A percentile compares a stretch with the other conserved stretches of the same genome.
Evolutionary conservation across 2,797 vertebrate genomes (phyloP).

Genomic region (Spheniscus humboldti): DNA sequence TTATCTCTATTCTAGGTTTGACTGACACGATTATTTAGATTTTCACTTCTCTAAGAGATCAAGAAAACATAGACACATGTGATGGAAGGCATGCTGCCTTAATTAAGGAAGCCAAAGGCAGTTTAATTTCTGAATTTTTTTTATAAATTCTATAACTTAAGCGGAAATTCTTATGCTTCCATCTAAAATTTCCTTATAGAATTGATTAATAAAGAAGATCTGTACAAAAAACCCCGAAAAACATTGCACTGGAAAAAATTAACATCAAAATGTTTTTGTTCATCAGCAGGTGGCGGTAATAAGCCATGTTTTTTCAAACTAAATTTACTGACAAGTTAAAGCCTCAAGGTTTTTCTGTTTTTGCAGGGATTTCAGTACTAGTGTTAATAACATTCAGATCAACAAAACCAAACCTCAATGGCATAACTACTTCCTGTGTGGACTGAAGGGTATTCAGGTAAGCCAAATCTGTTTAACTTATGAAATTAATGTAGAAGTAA

Average conservation of each 20-base stretch:
- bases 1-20: not conserved
- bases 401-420: slow-evolving; percentile 89
- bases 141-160: not conserved
- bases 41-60: not conserved
- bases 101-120: not conserved
- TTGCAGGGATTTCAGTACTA: slow-evolving; percentile 85
- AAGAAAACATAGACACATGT: not conserved
- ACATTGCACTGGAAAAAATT: not conserved
- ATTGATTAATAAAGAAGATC: not conserved
- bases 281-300: slow-evolving; percentile 76
- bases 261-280: not conserved
- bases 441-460: slow-evolving; percentile 96
- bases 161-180: not conserved
- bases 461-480: slow-evolving; percentile 27
- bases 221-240: not conserved
- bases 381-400: slow-evolving; percentile 80
- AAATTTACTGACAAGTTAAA: not conserved
- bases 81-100: not conserved
- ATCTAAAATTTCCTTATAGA: not conserved
- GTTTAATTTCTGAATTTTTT: not conserved
- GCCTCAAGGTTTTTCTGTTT: slow-evolving; percentile 46
- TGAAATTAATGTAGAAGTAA: not conserved
- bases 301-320: slow-evolving; percentile 5
- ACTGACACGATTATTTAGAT: not conserved
- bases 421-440: slow-evolving; percentile 98